Conservation (phyloP, 2,113 vertebrate genomes). For the Illadopsis cleaveri region DNA sequence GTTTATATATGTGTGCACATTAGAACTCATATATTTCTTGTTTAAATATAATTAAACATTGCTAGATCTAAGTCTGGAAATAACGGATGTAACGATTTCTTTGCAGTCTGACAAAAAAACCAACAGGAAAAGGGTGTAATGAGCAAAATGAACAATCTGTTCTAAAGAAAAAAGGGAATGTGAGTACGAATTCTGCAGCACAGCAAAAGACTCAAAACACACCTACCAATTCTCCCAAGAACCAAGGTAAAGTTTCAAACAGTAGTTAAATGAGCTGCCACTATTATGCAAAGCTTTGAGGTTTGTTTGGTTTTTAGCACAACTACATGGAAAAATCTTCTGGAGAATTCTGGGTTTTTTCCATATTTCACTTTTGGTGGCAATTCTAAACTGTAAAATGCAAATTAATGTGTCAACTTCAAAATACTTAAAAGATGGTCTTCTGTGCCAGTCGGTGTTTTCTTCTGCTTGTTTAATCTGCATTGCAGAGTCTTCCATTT, state of each 20-base stretch:
- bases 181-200: conserved; percentile 42
- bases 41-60: neutral
- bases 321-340: neutral
- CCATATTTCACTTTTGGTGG: neutral
- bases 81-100: conserved; percentile 33
- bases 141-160: conserved; percentile 70
- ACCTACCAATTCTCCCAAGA: conserved; percentile 70
- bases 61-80: neutral
- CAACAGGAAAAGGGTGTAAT: conserved; percentile 67
- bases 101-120: conserved; percentile 80
- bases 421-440: neutral
- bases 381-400: neutral
- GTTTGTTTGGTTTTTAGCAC: neutral
- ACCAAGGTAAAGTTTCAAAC: conserved; percentile 76
- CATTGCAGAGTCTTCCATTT: conserved; percentile 3
- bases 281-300: neutral
- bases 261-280: neutral
- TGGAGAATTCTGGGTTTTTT: neutral
- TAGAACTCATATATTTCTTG: neutral
- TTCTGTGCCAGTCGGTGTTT: neutral
- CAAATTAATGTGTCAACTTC: neutral
- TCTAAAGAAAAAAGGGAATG: conserved; percentile 75
- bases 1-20: neutral
- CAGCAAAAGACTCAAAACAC: conserved; percentile 79
- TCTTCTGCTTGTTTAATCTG: conserved; percentile 1